Conservation (phyloP, 2,888 invertebrate species). For the Disparrhopalites patrizii region DNA sequence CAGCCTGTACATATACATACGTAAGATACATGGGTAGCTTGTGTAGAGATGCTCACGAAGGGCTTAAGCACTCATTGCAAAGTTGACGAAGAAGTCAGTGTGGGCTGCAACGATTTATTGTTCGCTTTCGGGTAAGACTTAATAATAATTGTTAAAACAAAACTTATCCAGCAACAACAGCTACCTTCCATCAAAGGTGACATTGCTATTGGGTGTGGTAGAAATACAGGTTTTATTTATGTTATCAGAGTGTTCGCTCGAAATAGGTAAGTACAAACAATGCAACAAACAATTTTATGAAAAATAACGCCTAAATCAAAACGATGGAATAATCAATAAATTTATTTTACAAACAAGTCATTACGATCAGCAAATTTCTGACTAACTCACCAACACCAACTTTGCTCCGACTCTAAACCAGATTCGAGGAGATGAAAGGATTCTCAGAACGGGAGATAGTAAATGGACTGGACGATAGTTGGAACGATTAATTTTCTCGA, state of each 20-base stretch:
- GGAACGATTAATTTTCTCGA: not conserved
- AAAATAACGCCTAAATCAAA: not conserved
- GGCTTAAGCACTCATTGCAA: no score
- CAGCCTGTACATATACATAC: no score
- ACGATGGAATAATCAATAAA: no score
- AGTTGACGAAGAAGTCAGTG: no score
- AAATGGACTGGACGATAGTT: not conserved
- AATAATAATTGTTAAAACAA: not conserved
- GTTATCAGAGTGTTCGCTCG: not conserved
- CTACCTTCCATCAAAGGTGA: slow-evolving; percentile 16
- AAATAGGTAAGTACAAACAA: not conserved
- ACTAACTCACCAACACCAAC: not conserved
- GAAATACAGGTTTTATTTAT: slow-evolving; percentile 17
- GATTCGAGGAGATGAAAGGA: not conserved
- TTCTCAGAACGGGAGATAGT: not conserved
- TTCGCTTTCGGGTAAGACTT: not conserved
- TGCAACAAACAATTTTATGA: not conserved
- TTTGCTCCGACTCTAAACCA: not conserved
- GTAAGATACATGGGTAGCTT: not conserved
- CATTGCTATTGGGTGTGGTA: slow-evolving; percentile 16
- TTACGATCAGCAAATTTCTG: no score
- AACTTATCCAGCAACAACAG: not conserved
- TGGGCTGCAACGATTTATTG: not conserved
- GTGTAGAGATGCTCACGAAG: no score
- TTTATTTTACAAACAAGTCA: no score